Conservation (phyloP, 2,888 invertebrate species). For the Dicranocentrus wangi region DNA sequence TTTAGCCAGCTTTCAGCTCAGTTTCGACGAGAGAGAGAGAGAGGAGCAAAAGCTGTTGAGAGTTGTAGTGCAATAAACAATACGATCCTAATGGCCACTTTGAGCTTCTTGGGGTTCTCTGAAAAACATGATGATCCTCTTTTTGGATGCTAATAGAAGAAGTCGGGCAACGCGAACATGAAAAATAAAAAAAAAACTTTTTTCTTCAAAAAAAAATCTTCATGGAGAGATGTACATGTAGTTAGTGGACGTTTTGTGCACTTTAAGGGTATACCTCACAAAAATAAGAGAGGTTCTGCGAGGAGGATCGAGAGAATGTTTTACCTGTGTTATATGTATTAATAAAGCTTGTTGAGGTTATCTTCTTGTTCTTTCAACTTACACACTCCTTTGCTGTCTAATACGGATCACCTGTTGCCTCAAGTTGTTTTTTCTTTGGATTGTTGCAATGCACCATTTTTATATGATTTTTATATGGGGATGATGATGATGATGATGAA, state of each 20-base stretch:
- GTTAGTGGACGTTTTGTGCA: too few relatives aligned
- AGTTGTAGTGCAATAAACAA: neutral
- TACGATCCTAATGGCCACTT: neutral
- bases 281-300: conserved; percentile 29
- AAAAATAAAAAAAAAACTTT: too few relatives aligned
- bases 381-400: conserved; percentile 47
- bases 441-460: conserved; percentile 42
- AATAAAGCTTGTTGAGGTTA: too few relatives aligned
- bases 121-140: neutral
- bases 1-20: neutral
- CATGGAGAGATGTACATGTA: too few relatives aligned
- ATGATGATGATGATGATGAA: conserved; percentile 58
- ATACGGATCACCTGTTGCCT: conserved; percentile 61
- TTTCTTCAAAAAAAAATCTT: too few relatives aligned
- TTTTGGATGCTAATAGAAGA: too few relatives aligned
- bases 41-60: neutral
- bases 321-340: too few relatives aligned
- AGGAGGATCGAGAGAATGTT: too few relatives aligned
- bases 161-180: too few relatives aligned
- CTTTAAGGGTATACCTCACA: conserved; percentile 18
- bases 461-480: conserved; percentile 35
- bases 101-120: neutral
- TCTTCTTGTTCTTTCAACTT: too few relatives aligned
- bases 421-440: conserved; percentile 45
- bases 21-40: neutral